Percentiles rank a stretch among this genome's conserved stretches.
Conservation (phyloP, 2,113 vertebrate genomes). For the Cygnus atratus region DNA sequence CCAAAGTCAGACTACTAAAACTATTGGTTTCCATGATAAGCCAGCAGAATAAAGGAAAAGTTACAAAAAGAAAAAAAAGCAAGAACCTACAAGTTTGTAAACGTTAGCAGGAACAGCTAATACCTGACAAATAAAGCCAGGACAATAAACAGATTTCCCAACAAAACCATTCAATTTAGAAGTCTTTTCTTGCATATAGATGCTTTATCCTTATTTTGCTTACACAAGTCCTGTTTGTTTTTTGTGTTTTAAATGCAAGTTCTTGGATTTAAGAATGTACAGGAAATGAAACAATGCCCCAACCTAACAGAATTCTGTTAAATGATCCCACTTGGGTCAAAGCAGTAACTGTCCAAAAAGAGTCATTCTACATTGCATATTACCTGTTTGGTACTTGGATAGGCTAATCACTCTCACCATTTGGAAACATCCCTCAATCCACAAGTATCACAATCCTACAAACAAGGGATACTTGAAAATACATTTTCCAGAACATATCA, state of each 20-base stretch:
- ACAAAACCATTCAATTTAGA: not conserved
- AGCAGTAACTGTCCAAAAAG: not conserved
- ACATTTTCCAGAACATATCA: not conserved
- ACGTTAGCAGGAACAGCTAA: not conserved
- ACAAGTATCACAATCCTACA: not conserved
- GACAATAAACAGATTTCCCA: not conserved
- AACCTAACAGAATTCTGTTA: not conserved
- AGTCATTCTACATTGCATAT: not conserved
- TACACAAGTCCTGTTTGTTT: not conserved
- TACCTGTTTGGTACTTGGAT: not conserved
- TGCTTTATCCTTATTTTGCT: not conserved
- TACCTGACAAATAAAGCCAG: not conserved
- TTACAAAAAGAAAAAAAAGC: not conserved
- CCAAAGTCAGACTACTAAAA: not conserved
- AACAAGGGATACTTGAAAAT: not conserved
- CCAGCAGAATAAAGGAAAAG: not conserved
- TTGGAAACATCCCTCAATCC: accelerated
- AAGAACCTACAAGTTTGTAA: not conserved
- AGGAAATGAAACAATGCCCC: not conserved
- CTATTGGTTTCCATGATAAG: not conserved
- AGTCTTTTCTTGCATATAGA: not conserved
- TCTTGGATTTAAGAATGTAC: not conserved
- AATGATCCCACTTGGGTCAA: not conserved
- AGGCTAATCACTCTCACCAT: not conserved
- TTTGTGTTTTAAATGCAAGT: not conserved